Evolutionary conservation across 2,113 vertebrate species (phyloP).

Genomic region (Sus scrofa): DNA sequence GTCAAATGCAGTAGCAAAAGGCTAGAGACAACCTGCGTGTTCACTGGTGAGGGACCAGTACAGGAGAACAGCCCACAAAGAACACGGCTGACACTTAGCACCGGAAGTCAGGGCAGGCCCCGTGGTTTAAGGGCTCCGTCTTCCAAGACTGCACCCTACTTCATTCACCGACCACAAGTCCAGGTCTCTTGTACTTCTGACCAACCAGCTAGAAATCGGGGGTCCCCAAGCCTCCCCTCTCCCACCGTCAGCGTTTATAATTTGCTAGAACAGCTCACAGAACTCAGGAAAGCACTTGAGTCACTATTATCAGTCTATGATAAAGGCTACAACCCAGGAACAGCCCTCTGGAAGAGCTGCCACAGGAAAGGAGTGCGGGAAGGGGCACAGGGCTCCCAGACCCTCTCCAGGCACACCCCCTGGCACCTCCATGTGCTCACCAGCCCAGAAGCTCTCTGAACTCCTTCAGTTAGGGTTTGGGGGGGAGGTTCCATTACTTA

Average conservation of each 20-base stretch:
- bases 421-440: background rate
- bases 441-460: background rate
- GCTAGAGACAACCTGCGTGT: background rate
- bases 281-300: background rate
- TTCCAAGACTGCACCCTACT: background rate
- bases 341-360: background rate
- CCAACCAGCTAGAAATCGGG: background rate
- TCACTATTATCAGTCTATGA: background rate
- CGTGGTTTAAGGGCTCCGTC: background rate
- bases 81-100: background rate
- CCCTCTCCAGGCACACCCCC: background rate
- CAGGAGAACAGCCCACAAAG: background rate
- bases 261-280: background rate
- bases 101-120: background rate
- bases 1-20: background rate
- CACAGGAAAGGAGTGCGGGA: background rate
- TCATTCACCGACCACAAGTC: background rate
- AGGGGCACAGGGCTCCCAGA: accelerated
- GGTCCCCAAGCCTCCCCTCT: background rate
- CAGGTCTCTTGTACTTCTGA: background rate
- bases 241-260: background rate
- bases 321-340: background rate
- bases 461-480: background rate
- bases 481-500: background rate
- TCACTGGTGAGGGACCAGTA: background rate